phyloP scores from a whole-genome alignment of 2,888 invertebrate species.

The Cheilosia vulpina region DNA sequence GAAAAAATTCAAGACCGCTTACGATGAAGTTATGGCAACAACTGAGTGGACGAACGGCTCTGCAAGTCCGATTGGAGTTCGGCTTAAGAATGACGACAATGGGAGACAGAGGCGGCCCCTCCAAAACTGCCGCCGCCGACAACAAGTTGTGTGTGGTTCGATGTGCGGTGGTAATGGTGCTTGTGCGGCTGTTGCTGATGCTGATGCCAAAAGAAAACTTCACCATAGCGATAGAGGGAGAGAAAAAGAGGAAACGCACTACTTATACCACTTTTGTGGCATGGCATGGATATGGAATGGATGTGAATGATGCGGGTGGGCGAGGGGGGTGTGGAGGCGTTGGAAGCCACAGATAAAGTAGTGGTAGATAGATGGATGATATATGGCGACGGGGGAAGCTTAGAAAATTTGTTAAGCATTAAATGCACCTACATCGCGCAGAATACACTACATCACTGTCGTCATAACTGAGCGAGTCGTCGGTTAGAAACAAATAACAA shows the following conservation, averaged over 20 bases:
- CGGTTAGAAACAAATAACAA: constrained; percentile 42
- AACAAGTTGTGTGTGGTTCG: constrained; percentile 72
- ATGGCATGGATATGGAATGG: neutral
- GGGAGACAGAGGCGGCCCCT: constrained; percentile 55
- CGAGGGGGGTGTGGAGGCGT: neutral
- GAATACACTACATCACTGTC: constrained; percentile 27
- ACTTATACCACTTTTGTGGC: constrained; percentile 54
- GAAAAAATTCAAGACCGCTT: constrained; percentile 57
- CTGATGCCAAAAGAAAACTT: constrained; percentile 57
- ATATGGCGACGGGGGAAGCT: constrained; percentile 31
- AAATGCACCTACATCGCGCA: constrained; percentile 47
- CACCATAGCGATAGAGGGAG: constrained; percentile 55
- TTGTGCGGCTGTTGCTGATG: constrained; percentile 25
- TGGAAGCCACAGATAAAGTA: neutral
- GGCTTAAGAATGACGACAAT: constrained; percentile 50
- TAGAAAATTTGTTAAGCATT: constrained; percentile 48
- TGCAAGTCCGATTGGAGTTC: constrained; percentile 62
- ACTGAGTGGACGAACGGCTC: constrained; percentile 69
- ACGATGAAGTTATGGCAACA: constrained; percentile 72
- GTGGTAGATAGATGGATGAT: constrained; percentile 18
- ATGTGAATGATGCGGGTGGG: neutral
- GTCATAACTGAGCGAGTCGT: constrained; percentile 28
- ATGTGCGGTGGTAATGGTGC: constrained; percentile 55
- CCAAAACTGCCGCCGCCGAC: constrained; percentile 36
- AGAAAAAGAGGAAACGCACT: constrained; percentile 71